Evolutionary conservation across 1,140 invertebrate species (phyloP), one percentile per base, ranked within the genome.

Genomic region (Lordiphosa collinella): DNA sequence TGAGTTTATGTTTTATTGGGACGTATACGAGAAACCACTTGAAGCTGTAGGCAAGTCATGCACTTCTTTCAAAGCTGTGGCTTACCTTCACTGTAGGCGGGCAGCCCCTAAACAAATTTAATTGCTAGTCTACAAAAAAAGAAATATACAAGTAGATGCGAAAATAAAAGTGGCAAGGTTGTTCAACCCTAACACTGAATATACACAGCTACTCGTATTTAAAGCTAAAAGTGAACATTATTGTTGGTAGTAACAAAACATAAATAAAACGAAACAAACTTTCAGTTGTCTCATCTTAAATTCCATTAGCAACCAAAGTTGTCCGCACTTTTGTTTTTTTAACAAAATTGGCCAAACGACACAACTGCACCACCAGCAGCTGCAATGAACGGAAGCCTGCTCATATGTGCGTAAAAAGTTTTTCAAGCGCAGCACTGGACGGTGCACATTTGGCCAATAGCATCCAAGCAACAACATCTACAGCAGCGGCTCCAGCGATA

Each of bases 371-470:
- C 16, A 18, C 16, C 49, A 50, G 16, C 61, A 68, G 56, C 53
- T 66, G 67, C 41, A 56, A 25, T 36, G 59, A 41, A 54, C 73
- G 73, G 68, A 79, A 79, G 67, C 58, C 53, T 63, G 73, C 41
- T 52, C 55, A 50, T 60, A 50, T 69, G 49, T 53, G 60, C 49
- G 56, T 71, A 48, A 54, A 66, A 49, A 72, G 47, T 68, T 73
- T 57, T 58, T 58, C 52, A 78, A 72, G 72, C 73, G 72, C 72
- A 56, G 60, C 65, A 57, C 35, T 34, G 41, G 25, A 29, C 25
- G 29, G 6, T 29, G 25, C 25, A 29, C 25, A 29, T 29, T 29
- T 29, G 25, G 25, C 25, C 25, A 29, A 29, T 29, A 8, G 25
- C 25, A 29, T 29, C 25, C 18, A 22, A 29, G 16, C 16, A 29